A percentile compares a stretch with the other conserved stretches of the same genome.
Conservation (phyloP, 1,140 invertebrate genomes). For the Phortica variegata region DNA sequence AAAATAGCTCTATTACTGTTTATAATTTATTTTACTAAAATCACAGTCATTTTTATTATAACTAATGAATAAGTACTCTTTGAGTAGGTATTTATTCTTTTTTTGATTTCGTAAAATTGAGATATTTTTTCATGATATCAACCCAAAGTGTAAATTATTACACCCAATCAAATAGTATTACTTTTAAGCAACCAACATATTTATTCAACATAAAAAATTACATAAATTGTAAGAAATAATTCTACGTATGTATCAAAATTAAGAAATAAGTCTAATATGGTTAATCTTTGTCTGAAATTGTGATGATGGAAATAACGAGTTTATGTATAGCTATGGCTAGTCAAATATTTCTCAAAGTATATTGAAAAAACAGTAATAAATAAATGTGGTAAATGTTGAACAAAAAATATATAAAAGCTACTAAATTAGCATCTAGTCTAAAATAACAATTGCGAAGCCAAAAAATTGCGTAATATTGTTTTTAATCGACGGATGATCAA, state of each 20-base stretch:
- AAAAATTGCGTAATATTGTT: constrained; percentile 3
- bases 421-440: constrained; percentile 10
- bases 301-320: constrained; percentile 9
- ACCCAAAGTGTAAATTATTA: not conserved
- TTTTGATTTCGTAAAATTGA: too few species aligned
- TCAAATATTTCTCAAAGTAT: constrained; percentile 7
- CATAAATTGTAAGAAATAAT: constrained; percentile 30
- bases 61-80: too few species aligned
- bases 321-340: too few species aligned
- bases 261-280: constrained; percentile 8
- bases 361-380: constrained; percentile 20
- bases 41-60: too few species aligned
- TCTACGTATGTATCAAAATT: constrained; percentile 19
- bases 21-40: too few species aligned
- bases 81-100: too few species aligned
- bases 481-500: constrained; percentile 17
- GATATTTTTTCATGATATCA: too few species aligned
- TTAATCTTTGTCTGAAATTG: constrained; percentile 18
- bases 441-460: not conserved
- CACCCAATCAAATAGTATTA: not conserved
- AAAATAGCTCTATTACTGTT: too few species aligned
- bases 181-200: constrained; percentile 40
- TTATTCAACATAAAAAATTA: constrained; percentile 42
- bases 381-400: constrained; percentile 18
- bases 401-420: constrained; percentile 5